Percentiles rank a stretch among this genome's conserved stretches.
phyloP scores from a whole-genome alignment of 1,140 invertebrate species.

The Panagrolaimus sp. region DNA sequence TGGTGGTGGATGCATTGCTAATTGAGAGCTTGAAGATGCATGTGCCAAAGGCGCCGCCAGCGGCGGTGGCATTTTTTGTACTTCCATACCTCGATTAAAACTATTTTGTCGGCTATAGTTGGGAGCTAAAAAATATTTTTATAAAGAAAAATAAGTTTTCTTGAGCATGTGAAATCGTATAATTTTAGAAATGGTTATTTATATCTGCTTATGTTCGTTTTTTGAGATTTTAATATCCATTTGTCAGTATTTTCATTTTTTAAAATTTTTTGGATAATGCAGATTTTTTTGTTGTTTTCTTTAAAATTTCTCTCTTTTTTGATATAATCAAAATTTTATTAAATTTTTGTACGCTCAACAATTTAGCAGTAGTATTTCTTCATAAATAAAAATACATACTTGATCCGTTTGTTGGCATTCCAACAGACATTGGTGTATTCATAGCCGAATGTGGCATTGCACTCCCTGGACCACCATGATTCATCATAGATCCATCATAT shows the following conservation, averaged over 20 bases:
- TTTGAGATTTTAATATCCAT: too few species aligned
- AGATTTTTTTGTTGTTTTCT: too few species aligned
- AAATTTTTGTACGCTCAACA: too few species aligned
- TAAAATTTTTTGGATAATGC: too few species aligned
- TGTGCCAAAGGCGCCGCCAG: constrained; percentile 11
- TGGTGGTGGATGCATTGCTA: constrained; percentile 2
- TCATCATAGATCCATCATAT: constrained; percentile 64
- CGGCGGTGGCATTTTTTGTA: constrained; percentile 10
- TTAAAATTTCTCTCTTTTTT: too few species aligned
- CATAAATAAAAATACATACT: constrained; percentile 13
- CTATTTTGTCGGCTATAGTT: constrained; percentile 15
- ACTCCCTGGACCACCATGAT: background rate
- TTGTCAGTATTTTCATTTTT: too few species aligned
- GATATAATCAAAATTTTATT: too few species aligned
- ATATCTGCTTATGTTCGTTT: too few species aligned
- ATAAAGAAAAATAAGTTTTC: too few species aligned
- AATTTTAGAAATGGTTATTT: too few species aligned
- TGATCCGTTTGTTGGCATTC: constrained; percentile 3
- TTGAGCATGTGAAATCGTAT: too few species aligned
- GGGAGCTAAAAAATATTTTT: background rate
- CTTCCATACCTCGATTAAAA: background rate
- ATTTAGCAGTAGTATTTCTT: too few species aligned
- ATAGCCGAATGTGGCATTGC: background rate
- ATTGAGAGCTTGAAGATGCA: background rate
- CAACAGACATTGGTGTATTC: background rate